Percentiles rank a stretch among this genome's conserved stretches.
These are phyloP conservation scores for Halictus quadricinctus DNA, from an alignment of 2,888 invertebrate genomes.

Conservation along the genomic window DNA sequence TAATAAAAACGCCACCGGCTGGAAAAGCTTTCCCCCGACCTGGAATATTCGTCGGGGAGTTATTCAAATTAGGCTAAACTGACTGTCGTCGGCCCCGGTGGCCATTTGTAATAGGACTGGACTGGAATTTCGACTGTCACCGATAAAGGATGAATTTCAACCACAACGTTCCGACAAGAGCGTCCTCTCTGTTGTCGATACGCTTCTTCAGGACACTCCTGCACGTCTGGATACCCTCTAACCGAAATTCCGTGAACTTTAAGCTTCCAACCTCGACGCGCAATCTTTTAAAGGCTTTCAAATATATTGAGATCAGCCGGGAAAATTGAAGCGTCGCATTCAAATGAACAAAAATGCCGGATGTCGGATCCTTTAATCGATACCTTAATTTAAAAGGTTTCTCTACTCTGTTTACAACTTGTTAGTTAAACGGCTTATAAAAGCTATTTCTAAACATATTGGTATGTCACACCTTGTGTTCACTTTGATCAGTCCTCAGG, in stretches of 20 bases:
- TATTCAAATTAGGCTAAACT: constrained; percentile 67
- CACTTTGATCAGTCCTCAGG: too few species aligned
- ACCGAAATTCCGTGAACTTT: constrained; percentile 7
- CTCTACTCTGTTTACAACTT: neutral
- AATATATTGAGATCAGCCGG: constrained; percentile 29
- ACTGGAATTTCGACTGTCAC: constrained; percentile 39
- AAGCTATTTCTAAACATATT: neutral
- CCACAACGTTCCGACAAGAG: constrained; percentile 19
- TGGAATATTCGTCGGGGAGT: constrained; percentile 59
- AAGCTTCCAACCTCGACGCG: neutral
- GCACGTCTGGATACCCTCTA: neutral
- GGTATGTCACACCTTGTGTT: neutral
- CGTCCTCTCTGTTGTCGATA: constrained; percentile 32
- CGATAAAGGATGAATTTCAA: constrained; percentile 45
- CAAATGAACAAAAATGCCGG: neutral
- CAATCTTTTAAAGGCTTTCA: constrained; percentile 45
- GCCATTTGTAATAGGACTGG: constrained; percentile 57
- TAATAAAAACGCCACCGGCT: constrained; percentile 34
- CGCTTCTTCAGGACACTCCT: neutral
- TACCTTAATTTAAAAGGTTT: neutral
- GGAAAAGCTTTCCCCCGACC: neutral
- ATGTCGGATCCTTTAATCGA: neutral
- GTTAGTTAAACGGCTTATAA: neutral
- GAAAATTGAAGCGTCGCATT: constrained; percentile 30
- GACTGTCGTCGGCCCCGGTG: constrained; percentile 43